Conservation (phyloP, 2,888 invertebrate genomes). For the Ophion obscuratus region DNA sequence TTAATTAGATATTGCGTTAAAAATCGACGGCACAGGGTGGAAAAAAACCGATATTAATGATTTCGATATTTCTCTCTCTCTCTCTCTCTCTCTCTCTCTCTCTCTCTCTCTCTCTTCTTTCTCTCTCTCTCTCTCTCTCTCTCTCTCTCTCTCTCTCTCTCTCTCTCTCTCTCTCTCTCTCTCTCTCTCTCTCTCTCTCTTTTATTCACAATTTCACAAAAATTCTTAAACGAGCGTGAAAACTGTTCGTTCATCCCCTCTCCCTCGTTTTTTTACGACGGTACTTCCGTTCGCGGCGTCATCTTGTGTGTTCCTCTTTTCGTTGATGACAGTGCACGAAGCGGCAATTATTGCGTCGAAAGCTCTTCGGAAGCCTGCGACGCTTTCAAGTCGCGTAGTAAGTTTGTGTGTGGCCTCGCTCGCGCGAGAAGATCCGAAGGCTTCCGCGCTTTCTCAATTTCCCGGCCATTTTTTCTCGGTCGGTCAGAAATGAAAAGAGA, state of each 20-base stretch:
- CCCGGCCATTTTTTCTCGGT: neutral
- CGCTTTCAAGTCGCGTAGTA: neutral
- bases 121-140: neutral
- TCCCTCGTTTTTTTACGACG: too few species aligned
- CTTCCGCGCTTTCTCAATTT: constrained; percentile 6
- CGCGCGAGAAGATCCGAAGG: neutral
- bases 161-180: neutral
- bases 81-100: neutral
- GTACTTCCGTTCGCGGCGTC: too few species aligned
- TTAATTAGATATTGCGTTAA: constrained; percentile 57
- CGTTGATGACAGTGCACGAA: neutral
- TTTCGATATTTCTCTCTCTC: neutral
- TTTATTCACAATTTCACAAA: too few species aligned
- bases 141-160: neutral
- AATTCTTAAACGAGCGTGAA: too few species aligned
- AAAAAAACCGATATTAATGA: constrained; percentile 51
- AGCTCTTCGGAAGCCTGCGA: too few species aligned
- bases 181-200: too few species aligned
- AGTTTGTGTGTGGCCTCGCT: constrained; percentile 42
- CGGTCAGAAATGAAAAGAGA: neutral
- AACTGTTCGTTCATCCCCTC: too few species aligned
- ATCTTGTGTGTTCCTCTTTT: too few species aligned
- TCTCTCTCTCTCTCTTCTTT: neutral
- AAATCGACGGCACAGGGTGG: constrained; percentile 36
- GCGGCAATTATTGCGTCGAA: neutral